Conservation (phyloP, 2,888 invertebrate species). For the Brachyopa scutellaris region DNA sequence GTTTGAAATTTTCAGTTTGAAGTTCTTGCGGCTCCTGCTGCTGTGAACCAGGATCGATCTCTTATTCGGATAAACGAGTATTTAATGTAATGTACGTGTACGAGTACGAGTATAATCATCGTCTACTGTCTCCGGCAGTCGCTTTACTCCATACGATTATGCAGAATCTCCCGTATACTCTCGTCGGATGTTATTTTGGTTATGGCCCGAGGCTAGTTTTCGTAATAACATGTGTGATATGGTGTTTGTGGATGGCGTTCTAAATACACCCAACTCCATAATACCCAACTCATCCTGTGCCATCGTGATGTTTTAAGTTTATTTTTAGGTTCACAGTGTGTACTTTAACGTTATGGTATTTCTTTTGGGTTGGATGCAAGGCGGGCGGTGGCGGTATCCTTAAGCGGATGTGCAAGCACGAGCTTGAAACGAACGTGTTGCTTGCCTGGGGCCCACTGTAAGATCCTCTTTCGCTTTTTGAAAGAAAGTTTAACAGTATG, state of each 20-base stretch:
- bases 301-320: constrained; percentile 43
- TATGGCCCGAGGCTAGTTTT: constrained; percentile 60
- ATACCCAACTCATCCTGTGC: background rate
- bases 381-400: too few relatives aligned
- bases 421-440: constrained; percentile 54
- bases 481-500: too few relatives aligned
- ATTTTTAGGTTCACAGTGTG: constrained; percentile 47
- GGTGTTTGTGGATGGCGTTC: constrained; percentile 42
- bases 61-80: constrained; percentile 69
- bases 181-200: constrained; percentile 63
- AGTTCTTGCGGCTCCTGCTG: constrained; percentile 8
- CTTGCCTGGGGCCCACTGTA: constrained; percentile 36
- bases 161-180: constrained; percentile 2
- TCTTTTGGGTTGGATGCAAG: too few relatives aligned
- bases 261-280: constrained; percentile 21
- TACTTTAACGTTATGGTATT: background rate
- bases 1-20: constrained; percentile 18
- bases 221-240: constrained; percentile 63
- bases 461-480: too few relatives aligned
- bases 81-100: constrained; percentile 71
- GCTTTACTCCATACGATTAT: constrained; percentile 36
- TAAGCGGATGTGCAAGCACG: constrained; percentile 53
- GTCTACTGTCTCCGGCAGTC: constrained; percentile 39
- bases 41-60: constrained; percentile 57
- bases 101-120: constrained; percentile 48